Base-by-base conservation (phyloP, 2,888 invertebrate species). In the Epinotia bilunana region DNA sequence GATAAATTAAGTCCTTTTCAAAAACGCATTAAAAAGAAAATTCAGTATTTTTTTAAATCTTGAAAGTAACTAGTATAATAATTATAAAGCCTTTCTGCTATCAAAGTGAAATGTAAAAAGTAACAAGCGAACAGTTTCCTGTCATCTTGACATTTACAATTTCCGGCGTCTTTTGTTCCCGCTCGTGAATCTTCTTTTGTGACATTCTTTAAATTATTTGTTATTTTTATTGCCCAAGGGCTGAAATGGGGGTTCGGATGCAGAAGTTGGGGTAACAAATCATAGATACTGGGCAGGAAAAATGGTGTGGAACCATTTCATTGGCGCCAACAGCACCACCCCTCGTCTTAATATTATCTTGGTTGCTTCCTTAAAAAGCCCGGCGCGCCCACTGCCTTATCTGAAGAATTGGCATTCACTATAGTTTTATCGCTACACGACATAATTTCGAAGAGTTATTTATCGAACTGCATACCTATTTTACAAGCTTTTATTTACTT, bases 181-280 rank as follows among this genome's bases (percentile, higher is more conserved):
- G 53, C 33, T 71, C 53, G 73, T 61, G 62, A 75, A 72, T 76
- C 73, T 71, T 77, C 65, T 69, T 68, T 73, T 73, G 33, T 73
- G 77, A 53, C 74, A 64, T 73, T 69, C 69, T 60, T 74, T 57
- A 70, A 70, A 74, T 65, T 60, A 70, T 74, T 69, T 65, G 18
- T 33, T 73, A 68, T 70, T 74, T 64, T 57, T 53, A 69, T 58
- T 58, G 58, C 60, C 43, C 39, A 58, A 68, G 58, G 69, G 69
- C 46, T 69, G 68, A 13, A 49, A 20, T 39, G 9, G 11, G 49
- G 68, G 23, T 18, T 20, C 57, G 43, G n/a, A 46, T 58, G 69
- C 69, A 69, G 28, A 64, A 58, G 68, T 69, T 58, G 43, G 58
- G 43, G 9, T n/a, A 58, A 69, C 69, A 69, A 72, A 72, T 72